phyloP scores from a whole-genome alignment of 2,113 vertebrate genomes.

The Neotoma lepida region DNA sequence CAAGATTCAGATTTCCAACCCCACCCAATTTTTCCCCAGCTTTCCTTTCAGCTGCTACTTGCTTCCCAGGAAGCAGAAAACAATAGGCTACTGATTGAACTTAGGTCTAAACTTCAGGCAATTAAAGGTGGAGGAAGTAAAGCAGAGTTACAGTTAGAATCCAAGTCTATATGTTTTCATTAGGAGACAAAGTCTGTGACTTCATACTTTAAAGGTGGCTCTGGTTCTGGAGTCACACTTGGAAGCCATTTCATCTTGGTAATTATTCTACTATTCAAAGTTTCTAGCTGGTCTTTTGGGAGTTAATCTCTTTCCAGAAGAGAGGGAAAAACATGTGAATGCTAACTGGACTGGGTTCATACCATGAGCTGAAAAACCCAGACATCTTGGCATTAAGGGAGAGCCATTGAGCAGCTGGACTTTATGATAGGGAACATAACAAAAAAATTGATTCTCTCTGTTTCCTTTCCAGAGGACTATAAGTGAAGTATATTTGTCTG shows the following conservation, averaged over 20 bases:
- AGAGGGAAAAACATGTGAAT: slow-evolving; percentile 45
- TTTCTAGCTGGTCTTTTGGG: slow-evolving; percentile 28
- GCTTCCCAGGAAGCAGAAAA: slow-evolving; percentile 74
- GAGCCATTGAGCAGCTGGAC: slow-evolving; percentile 5
- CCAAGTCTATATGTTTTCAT: slow-evolving; percentile 14
- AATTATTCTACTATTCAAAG: slow-evolving; percentile 49
- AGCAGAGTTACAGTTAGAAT: slow-evolving; percentile 55
- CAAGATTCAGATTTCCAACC: slow-evolving; percentile 72
- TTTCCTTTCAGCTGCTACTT: slow-evolving; percentile 59
- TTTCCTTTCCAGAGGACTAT: background rate
- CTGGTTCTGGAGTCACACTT: slow-evolving; percentile 62
- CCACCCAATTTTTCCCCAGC: slow-evolving; percentile 50
- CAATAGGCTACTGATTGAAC: slow-evolving; percentile 71
- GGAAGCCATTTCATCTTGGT: slow-evolving; percentile 50
- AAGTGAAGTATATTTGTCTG: background rate
- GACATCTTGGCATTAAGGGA: slow-evolving; percentile 14
- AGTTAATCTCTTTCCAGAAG: slow-evolving; percentile 52
- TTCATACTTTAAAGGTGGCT: slow-evolving; percentile 9
- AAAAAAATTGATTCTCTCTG: background rate
- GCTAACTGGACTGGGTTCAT: background rate
- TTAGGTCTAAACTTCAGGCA: slow-evolving; percentile 58
- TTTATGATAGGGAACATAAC: slow-evolving; percentile 14
- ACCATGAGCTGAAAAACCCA: background rate
- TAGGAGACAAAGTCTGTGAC: slow-evolving; percentile 11
- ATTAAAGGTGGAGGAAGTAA: slow-evolving; percentile 64